A percentile compares a stretch with the other conserved stretches of the same genome.
Conservation (phyloP, 2,888 invertebrate genomes). For the Aplocera efformata region DNA sequence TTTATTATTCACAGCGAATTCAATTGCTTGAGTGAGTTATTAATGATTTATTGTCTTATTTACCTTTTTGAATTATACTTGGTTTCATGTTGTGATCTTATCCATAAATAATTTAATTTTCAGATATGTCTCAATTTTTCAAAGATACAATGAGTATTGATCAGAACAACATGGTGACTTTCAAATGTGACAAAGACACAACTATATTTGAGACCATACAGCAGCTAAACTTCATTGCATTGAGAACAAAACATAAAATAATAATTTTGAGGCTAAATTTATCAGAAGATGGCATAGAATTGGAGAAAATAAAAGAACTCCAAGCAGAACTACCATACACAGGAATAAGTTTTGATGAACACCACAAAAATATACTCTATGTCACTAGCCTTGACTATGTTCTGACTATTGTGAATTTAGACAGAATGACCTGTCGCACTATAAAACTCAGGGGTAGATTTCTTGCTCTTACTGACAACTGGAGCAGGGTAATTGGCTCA, state of each 20-base stretch:
- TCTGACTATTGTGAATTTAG: slow-evolving; percentile 61
- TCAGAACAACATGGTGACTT: slow-evolving; percentile 36
- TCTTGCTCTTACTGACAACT: slow-evolving; percentile 51
- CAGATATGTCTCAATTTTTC: slow-evolving; percentile 57
- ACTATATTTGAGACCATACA: slow-evolving; percentile 65
- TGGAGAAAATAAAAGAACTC: slow-evolving; percentile 53
- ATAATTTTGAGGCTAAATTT: slow-evolving; percentile 51
- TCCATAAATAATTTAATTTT: too few species aligned
- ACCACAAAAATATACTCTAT: slow-evolving; percentile 63
- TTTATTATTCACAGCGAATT: slow-evolving; percentile 62
- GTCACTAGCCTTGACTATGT: slow-evolving; percentile 52
- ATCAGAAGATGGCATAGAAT: slow-evolving; percentile 31
- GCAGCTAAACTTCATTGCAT: slow-evolving; percentile 49
- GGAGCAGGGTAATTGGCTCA: slow-evolving; percentile 59
- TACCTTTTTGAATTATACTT: too few species aligned
- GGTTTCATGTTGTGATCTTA: too few species aligned
- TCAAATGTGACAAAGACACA: slow-evolving; percentile 45
- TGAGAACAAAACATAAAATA: slow-evolving; percentile 60
- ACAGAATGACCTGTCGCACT: slow-evolving; percentile 53
- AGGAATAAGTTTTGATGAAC: slow-evolving; percentile 61
- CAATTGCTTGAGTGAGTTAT: slow-evolving; percentile 60
- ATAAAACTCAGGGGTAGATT: slow-evolving; percentile 46
- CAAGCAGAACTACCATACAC: slow-evolving; percentile 59
- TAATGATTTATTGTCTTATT: slow-evolving; percentile 1
- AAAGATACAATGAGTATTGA: slow-evolving; percentile 42